A percentile compares a stretch with the other conserved stretches of the same genome.
These are phyloP conservation scores for Lordiphosa mommai DNA, from an alignment of 1,140 invertebrate genomes.

Conservation along the genomic window DNA sequence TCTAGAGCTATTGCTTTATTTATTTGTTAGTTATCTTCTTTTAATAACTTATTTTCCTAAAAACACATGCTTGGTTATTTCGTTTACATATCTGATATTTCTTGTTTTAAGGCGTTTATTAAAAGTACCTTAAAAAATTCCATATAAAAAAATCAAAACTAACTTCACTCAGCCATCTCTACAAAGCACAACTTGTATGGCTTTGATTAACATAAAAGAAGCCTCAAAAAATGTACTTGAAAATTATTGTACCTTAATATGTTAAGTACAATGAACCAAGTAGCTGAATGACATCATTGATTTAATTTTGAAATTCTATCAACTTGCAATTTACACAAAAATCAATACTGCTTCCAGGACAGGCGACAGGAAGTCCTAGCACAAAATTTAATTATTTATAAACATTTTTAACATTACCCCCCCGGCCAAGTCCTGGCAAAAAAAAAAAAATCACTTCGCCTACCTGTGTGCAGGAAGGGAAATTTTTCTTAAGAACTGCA, in stretches of 20 bases:
- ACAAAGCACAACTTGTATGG: constrained; percentile 18
- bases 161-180: too few species aligned
- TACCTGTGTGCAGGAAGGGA: constrained; percentile 34
- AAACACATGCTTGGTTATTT: too few species aligned
- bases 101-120: too few species aligned
- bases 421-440: neutral
- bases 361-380: constrained; percentile 1
- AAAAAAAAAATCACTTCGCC: constrained; percentile 25
- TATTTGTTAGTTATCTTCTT: too few species aligned
- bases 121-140: too few species aligned
- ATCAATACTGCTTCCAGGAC: constrained; percentile 44
- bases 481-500: constrained; percentile 57
- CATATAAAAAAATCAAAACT: too few species aligned
- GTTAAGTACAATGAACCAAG: too few species aligned
- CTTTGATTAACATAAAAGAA: constrained; percentile 31
- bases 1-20: too few species aligned
- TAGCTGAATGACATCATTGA: constrained; percentile 2
- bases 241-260: neutral
- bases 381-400: constrained; percentile 63
- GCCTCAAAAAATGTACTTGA: too few species aligned
- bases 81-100: too few species aligned
- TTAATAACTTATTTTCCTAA: too few species aligned
- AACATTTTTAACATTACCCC: constrained; percentile 16
- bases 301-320: neutral
- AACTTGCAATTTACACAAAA: constrained; percentile 11